phyloP scores from a whole-genome alignment of 2,113 vertebrate species.

The Collichthys lucidus region DNA sequence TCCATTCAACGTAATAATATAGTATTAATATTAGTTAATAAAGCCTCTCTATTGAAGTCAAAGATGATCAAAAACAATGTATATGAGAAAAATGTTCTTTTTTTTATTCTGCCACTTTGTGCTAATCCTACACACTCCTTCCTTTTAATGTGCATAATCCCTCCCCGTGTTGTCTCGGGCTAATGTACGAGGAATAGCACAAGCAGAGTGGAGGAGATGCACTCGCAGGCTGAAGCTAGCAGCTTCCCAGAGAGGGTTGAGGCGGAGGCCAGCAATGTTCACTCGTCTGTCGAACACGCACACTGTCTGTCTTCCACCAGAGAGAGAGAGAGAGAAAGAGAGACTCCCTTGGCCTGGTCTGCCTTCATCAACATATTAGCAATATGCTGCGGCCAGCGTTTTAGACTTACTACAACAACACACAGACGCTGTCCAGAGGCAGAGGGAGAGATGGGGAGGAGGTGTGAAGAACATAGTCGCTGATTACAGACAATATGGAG shows the following conservation, averaged over 20 bases:
- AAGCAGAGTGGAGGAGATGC: constrained; percentile 63
- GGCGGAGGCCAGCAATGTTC: constrained; percentile 76
- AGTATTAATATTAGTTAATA: background rate
- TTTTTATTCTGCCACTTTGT: constrained; percentile 39
- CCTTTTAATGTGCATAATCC: constrained; percentile 61
- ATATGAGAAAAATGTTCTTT: background rate
- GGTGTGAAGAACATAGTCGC: constrained; percentile 53
- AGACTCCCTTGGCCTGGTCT: constrained; percentile 69
- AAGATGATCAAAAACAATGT: background rate
- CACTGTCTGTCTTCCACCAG: constrained; percentile 73
- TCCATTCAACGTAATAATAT: too few relatives aligned
- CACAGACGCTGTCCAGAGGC: constrained; percentile 48
- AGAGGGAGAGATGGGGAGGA: constrained; percentile 49
- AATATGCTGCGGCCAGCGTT: constrained; percentile 75
- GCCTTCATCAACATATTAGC: constrained; percentile 81
- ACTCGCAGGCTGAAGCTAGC: constrained; percentile 64
- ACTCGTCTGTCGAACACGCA: constrained; percentile 77
- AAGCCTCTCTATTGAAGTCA: background rate
- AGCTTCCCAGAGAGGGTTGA: constrained; percentile 82
- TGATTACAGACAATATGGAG: constrained; percentile 37
- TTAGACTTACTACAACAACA: constrained; percentile 61
- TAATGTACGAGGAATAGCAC: constrained; percentile 50
- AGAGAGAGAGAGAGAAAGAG: constrained; percentile 68
- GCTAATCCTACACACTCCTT: constrained; percentile 57
- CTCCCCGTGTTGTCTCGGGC: constrained; percentile 51